Base-by-base conservation (phyloP, 1,140 invertebrate genomes). In the Frieseomelitta varia region DNA sequence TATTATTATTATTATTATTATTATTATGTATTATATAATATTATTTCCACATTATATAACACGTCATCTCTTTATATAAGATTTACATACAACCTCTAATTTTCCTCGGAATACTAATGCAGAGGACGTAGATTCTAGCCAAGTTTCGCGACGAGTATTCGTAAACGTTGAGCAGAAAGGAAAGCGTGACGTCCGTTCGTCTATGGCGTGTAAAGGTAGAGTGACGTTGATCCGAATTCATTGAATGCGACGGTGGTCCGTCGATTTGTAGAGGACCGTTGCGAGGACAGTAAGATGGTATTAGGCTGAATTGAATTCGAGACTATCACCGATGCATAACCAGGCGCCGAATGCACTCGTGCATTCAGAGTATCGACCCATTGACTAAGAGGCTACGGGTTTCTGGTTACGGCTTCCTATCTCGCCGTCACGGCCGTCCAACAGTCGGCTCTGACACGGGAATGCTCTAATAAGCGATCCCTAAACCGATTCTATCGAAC, bases 281-380 rank as follows among this genome's bases (percentile, higher is more conserved):
- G n/a, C 27, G 39, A 34, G 53, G n/a, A 34, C 47, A 51, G 73
- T 84, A 84, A 84, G 81, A 84, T 67, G 81, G 67, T 72, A 84
- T 84, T 78, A 84, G 30, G 76, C 75, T 55, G 75, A 76, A 77
- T 82, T 82, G 75, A 84, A 84, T 84, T 84, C 81, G 27, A 56
- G 39, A 58, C 67, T 79, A 71, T 84, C 65, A 30, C 17, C 55
- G 47, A 21, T 72, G 81, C 47, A 73, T 74, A 65, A 39, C 55
- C 4, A 14, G 34, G 34, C 21, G 34, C 51, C 58, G 80, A 47
- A 67, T 63, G 61, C 74, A 58, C n/a, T 39, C 55, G 24, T 17
- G 74, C 65, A 78, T 58, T 69, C 81, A 10, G 76, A 34, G 39
- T 84, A 84, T 84, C 75, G 81, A 84, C 65, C 81, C 81, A 84